Evolutionary conservation across 64 coral and sea anemone genomes (phyloP), one percentile per base, ranked within the genome.

Genomic region (Trachythela sp.): DNA sequence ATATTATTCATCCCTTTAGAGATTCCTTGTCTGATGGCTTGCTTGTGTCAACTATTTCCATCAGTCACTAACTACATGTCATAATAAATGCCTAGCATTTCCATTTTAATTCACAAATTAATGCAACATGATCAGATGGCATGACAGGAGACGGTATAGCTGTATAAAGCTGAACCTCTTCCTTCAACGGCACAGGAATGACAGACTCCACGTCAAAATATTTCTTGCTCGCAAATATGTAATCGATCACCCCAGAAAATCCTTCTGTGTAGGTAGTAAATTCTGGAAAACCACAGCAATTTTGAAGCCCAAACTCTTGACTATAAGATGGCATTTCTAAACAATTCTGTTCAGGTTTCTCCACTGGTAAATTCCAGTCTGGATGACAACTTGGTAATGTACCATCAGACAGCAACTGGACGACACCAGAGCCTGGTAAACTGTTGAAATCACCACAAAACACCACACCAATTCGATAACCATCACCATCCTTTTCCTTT

Each of bases 381-480:
- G 75, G 88, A 83, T 97, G 93, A 30, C 34, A 51, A 27, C 39
- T 22, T 10, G 24, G 80, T 45, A 97, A 68, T 35, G 39, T 54
- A 20, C 95, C 91, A 14, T 87, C 59, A 72, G 85, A 84, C 26
- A 97, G 83, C 32, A 97, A 84, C 48, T 97, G 85, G 13, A 91
- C 86, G 4, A 94, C 42, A 42, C 88, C 95, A 84, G 88, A 43
- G 31, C 17, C 88, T 41, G 95, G 95, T 13, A n/a, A 36, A 24
- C 95, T 97, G 70, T 97, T 97, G 39, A 97, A 91, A 88, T 97
- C 95, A 43, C 95, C 95, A 89, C 91, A 92, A 84, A 97, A 92
- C n/a, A 97, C 27, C 1, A 97, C 86, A 52, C 90, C 95, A 60
- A 97, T 86, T 24, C 90, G 84, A 45, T 86, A 8, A 45, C 35